Percentiles rank a stretch among this genome's conserved stretches.
Evolutionary conservation across 2,113 vertebrate species (phyloP).

Genomic region (Rhabdomys dilectus): DNA sequence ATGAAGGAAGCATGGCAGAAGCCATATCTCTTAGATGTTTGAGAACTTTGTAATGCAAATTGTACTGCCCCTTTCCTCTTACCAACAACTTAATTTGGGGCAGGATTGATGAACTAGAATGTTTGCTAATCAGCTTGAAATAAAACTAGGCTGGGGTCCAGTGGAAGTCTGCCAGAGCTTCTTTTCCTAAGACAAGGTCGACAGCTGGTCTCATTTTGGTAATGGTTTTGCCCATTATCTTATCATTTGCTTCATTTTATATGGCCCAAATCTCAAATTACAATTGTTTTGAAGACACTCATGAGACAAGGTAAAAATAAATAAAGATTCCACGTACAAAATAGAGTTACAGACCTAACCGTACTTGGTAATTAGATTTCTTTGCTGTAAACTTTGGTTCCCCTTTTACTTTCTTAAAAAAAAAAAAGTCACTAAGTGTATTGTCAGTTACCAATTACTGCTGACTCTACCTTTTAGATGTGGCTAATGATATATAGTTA

Average conservation of each 20-base stretch:
- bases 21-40: constrained; percentile 64
- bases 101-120: constrained; percentile 69
- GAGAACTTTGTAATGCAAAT: constrained; percentile 76
- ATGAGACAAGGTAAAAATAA: constrained; percentile 15
- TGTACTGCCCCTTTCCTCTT: constrained; percentile 46
- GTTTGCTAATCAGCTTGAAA: constrained; percentile 79
- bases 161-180: constrained; percentile 74
- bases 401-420: not conserved
- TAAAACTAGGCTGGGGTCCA: constrained; percentile 46
- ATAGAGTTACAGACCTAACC: constrained; percentile 25
- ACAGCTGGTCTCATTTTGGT: constrained; percentile 80
- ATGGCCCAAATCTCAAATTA: constrained; percentile 69
- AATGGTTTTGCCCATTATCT: constrained; percentile 74
- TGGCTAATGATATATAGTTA: not conserved
- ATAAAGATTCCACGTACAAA: not conserved
- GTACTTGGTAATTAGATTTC: constrained; percentile 55
- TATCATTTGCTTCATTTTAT: constrained; percentile 73
- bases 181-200: constrained; percentile 66
- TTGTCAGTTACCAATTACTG: constrained; percentile 23
- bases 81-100: constrained; percentile 74
- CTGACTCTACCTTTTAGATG: not conserved
- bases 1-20: constrained; percentile 12
- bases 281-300: constrained; percentile 65
- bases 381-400: constrained; percentile 19
- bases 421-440: not conserved